Conservation (phyloP, 2,888 invertebrate species). For the Bruchidius siliquastri region DNA sequence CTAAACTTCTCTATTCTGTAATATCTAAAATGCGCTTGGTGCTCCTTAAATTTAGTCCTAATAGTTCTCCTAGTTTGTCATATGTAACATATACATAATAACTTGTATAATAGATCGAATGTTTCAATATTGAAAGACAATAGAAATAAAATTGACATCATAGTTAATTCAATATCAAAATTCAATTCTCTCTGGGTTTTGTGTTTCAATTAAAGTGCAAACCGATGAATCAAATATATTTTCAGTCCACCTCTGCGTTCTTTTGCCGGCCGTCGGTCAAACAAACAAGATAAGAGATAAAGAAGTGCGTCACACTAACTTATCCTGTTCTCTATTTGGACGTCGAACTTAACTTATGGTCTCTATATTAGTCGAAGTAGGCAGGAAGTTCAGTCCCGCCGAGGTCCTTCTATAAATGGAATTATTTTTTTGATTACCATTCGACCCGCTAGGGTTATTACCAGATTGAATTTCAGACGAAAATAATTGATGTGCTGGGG, state of each 20-base stretch:
- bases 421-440: background rate
- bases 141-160: too few relatives aligned
- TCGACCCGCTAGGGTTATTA: background rate
- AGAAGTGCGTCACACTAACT: conserved; percentile 26
- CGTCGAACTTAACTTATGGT: conserved; percentile 28
- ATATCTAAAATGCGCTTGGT: too few relatives aligned
- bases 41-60: too few relatives aligned
- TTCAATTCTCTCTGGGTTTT: too few relatives aligned
- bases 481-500: background rate
- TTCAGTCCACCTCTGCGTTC: background rate
- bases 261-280: conserved; percentile 15
- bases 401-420: background rate
- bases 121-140: too few relatives aligned
- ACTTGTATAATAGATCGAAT: too few relatives aligned
- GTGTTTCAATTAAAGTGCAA: too few relatives aligned
- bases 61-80: too few relatives aligned
- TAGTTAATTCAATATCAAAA: too few relatives aligned
- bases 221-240: too few relatives aligned
- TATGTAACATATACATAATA: too few relatives aligned
- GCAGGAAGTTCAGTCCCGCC: background rate
- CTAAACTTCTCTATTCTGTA: too few relatives aligned
- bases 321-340: conserved; percentile 19
- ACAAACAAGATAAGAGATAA: conserved; percentile 30
- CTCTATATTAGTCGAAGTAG: conserved; percentile 8
- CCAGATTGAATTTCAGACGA: background rate